Conservation (phyloP, 2,888 invertebrate genomes). For the Pandemis corylana region DNA sequence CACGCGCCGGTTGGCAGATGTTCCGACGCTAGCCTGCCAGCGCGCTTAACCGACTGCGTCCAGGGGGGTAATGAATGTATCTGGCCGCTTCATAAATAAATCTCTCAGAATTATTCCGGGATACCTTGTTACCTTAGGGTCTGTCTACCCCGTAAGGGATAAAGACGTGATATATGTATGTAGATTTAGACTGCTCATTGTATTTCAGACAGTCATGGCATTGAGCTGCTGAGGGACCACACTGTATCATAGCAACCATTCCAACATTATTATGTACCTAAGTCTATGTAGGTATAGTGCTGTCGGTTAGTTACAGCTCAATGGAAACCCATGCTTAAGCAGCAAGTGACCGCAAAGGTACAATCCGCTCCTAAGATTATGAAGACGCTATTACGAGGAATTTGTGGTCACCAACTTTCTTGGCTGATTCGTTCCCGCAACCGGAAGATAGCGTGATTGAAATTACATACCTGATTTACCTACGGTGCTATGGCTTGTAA, state of each 20-base stretch:
- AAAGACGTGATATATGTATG: too few relatives aligned
- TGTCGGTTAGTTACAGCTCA: slow-evolving; percentile 13
- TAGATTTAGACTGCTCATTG: too few relatives aligned
- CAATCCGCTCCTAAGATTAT: slow-evolving; percentile 42
- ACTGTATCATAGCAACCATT: neutral
- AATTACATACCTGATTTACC: slow-evolving; percentile 45
- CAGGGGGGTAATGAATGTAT: too few relatives aligned
- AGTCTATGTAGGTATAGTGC: neutral
- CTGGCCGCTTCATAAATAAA: too few relatives aligned
- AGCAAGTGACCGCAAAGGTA: slow-evolving; percentile 43
- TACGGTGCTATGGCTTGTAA: slow-evolving; percentile 18
- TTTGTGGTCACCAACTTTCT: slow-evolving; percentile 50
- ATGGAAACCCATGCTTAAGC: slow-evolving; percentile 20
- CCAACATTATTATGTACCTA: neutral
- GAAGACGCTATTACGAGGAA: slow-evolving; percentile 32
- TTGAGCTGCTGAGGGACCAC: too few relatives aligned
- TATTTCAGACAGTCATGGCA: too few relatives aligned
- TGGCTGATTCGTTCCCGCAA: slow-evolving; percentile 51
- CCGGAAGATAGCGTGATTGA: slow-evolving; percentile 51
- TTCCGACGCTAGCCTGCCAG: too few relatives aligned
- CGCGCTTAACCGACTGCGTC: too few relatives aligned
- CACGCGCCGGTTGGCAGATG: too few relatives aligned
- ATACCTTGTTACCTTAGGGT: too few relatives aligned
- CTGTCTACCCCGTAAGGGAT: too few relatives aligned
- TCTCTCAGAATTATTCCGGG: too few relatives aligned